phyloP scores from a whole-genome alignment of 2,888 invertebrate species.

The Drosophila fungiperda region DNA sequence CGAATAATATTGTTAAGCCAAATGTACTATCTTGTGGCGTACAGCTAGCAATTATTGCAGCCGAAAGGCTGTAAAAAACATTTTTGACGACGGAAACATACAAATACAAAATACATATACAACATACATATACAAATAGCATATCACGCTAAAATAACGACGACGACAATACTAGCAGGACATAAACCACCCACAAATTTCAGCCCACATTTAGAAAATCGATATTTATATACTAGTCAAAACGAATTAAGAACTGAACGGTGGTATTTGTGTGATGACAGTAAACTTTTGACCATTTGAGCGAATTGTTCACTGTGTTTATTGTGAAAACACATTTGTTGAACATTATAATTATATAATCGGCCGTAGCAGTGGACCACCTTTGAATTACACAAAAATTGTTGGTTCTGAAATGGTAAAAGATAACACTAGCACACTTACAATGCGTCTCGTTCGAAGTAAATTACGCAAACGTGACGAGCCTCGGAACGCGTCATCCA shows the following conservation, averaged over 20 bases:
- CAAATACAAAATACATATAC: conserved; percentile 9
- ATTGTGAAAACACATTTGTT: conserved; percentile 19
- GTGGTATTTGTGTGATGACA: conserved; percentile 1
- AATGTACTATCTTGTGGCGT: conserved; percentile 83
- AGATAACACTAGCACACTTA: conserved; percentile 93
- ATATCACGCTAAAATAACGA: conserved; percentile 11
- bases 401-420: conserved; percentile 87
- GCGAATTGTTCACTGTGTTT: conserved; percentile 14
- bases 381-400: conserved; percentile 28
- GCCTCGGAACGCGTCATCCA: conserved; percentile 85
- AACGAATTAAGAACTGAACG: conserved; percentile 13
- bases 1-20: conserved; percentile 74
- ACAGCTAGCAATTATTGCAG: conserved; percentile 79
- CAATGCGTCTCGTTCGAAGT: conserved; percentile 96
- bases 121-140: conserved; percentile 13
- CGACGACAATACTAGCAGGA: conserved; percentile 21
- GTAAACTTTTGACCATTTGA: conserved; percentile 14
- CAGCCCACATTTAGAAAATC: conserved; percentile 67
- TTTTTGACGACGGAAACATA: conserved; percentile 17
- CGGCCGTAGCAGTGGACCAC: conserved; percentile 10
- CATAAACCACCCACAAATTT: conserved; percentile 52
- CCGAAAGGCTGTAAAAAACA: conserved; percentile 55
- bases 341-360: conserved; percentile 47
- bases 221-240: conserved; percentile 60
- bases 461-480: conserved; percentile 95